Base-by-base conservation (phyloP, 2,113 vertebrate genomes). In the Calypte anna region DNA sequence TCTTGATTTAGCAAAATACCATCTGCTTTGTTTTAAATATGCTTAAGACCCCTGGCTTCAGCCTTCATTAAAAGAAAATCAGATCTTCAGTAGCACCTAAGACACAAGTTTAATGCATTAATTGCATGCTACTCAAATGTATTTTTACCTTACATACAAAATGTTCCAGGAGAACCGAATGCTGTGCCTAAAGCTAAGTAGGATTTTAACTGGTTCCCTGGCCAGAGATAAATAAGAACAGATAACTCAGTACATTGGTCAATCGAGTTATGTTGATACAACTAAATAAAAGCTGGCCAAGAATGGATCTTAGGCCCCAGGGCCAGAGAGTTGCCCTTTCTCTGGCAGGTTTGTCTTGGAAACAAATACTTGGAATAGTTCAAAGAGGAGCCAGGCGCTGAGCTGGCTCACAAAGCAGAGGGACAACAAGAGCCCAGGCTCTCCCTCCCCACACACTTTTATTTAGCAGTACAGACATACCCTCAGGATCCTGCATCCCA, bases 341-440 rank as follows among this genome's bases (percentile, higher is more conserved):
- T 93, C 69, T 53, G 11, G 25, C 53, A 92, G 66, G 44, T 93
- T 91, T 92, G 82, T 86, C 91, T 82, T 78, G 31, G 80, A 95
- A 94, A 90, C 33, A 92, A 92, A 95, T 92, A 95, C 77, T 88
- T 94, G 88, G 64, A 91, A 91, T 96, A 94, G 53, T 94, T 94
- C 0, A 0, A 88, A 88, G 66, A 28, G 30, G 44, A 92, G 53
- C 28, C 48, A 67, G 76, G 23, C 76, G 54, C 30, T 73, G 66
- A 82, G 30, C 43, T 78, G 54, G 25, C 72, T 90, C 5, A 2
- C 31, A 75, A 59, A 81, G 64, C 68, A 77, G 33, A 0, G 28
- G 72, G 73, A 93, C 38, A 59, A 36, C 0, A 6, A 44, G 28
- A 70, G 40, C 20, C 17, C 57, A 44, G 44, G 58, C n/a, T 82